phyloP scores from a whole-genome alignment of 2,113 vertebrate genomes.

The Dissostichus mawsoni region DNA sequence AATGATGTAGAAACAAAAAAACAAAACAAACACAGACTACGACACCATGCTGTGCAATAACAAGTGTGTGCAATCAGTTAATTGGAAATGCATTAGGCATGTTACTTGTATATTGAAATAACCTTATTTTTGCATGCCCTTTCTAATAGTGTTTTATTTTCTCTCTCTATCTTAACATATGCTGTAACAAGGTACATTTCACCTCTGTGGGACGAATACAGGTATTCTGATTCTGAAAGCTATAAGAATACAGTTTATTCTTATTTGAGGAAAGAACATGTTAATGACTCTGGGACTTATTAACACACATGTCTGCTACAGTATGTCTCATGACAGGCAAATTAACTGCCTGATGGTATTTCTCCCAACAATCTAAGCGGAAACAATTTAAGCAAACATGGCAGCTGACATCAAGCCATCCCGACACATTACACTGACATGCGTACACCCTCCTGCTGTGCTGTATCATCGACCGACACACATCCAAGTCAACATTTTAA shows the following conservation, averaged over 20 bases:
- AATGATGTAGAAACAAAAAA: too few species aligned
- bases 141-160: too few species aligned
- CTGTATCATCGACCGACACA: conserved; percentile 75
- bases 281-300: conserved; percentile 42
- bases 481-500: conserved; percentile 85
- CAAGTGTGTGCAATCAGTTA: too few species aligned
- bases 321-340: conserved; percentile 40
- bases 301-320: conserved; percentile 32
- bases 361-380: conserved; percentile 39
- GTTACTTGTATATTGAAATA: too few species aligned
- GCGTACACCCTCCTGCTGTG: conserved; percentile 68
- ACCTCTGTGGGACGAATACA: too few species aligned
- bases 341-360: conserved; percentile 58
- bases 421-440: conserved; percentile 46
- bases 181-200: too few species aligned
- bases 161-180: too few species aligned
- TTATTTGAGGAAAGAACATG: neutral
- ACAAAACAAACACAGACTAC: too few species aligned
- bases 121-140: too few species aligned
- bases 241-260: neutral
- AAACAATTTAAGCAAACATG: conserved; percentile 57
- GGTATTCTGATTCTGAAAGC: neutral
- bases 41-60: too few species aligned
- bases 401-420: conserved; percentile 40
- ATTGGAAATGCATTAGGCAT: too few species aligned